Conservation (phyloP, 2,888 invertebrate genomes). For the Trachelus iudaicus region DNA sequence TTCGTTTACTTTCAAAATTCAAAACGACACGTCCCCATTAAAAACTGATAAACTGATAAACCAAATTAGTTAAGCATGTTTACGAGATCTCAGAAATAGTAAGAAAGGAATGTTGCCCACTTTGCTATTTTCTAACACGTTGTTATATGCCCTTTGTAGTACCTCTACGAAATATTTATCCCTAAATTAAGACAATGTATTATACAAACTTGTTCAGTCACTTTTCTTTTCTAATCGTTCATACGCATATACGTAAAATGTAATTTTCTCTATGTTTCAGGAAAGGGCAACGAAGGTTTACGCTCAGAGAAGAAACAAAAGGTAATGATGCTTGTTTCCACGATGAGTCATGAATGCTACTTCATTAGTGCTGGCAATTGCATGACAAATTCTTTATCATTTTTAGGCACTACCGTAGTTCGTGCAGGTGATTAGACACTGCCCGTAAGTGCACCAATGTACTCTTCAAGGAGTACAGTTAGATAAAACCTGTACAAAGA, state of each 20-base stretch:
- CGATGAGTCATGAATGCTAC: constrained; percentile 5
- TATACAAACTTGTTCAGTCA: neutral
- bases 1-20: neutral
- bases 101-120: neutral
- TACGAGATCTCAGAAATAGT: neutral
- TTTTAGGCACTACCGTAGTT: constrained; percentile 48
- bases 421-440: constrained; percentile 42
- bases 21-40: neutral
- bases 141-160: neutral
- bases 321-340: constrained; percentile 47
- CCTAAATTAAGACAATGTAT: neutral
- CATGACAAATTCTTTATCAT: constrained; percentile 38
- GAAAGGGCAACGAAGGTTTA: constrained; percentile 59
- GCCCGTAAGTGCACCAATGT: constrained; percentile 43
- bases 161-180: neutral
- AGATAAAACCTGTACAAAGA: constrained; percentile 49
- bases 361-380: constrained; percentile 21
- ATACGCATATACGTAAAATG: neutral
- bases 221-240: constrained; percentile 21
- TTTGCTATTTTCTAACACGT: neutral
- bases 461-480: constrained; percentile 31
- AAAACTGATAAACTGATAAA: neutral
- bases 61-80: neutral
- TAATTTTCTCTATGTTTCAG: constrained; percentile 41
- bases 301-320: constrained; percentile 66